These are phyloP conservation scores for Dorcus hopei DNA, from an alignment of 2,888 invertebrate species.

Conservation along the genomic window DNA sequence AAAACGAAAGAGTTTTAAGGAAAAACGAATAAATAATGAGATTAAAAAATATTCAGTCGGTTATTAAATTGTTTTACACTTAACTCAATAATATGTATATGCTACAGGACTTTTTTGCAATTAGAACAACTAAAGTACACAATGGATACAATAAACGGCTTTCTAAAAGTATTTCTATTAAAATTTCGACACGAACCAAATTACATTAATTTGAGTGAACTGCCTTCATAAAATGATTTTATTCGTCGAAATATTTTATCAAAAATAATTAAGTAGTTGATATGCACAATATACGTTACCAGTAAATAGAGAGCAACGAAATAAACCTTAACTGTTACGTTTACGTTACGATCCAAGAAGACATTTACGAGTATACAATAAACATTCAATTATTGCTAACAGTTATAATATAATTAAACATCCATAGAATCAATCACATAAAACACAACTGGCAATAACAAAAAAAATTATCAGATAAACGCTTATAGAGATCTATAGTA, in stretches of 20 bases:
- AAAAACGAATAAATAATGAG: too few species aligned
- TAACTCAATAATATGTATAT: too few species aligned
- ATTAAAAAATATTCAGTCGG: too few species aligned
- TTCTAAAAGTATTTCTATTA: too few species aligned
- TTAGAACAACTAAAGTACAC: too few species aligned
- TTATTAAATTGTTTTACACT: too few species aligned
- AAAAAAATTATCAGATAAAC: conserved; percentile 7
- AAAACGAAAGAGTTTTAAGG: too few species aligned
- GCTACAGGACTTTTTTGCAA: too few species aligned
- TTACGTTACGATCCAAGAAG: not conserved
- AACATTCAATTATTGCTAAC: conserved; percentile 18
- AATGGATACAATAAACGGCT: too few species aligned
- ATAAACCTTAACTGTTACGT: not conserved
- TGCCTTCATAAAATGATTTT: not conserved
- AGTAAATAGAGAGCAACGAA: not conserved
- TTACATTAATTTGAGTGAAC: not conserved
- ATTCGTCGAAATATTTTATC: not conserved
- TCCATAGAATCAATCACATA: conserved; percentile 17
- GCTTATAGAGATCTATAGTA: conserved; percentile 12
- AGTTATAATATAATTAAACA: conserved; percentile 15
- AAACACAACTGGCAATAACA: conserved; percentile 18
- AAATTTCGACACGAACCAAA: too few species aligned
- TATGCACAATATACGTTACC: not conserved
- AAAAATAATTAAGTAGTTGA: conserved; percentile 1
- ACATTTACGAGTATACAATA: conserved; percentile 7